Percentiles rank a stretch among this genome's conserved stretches.
Evolutionary conservation across 2,797 vertebrate genomes (phyloP).

Genomic region (Molossus alvarezi): DNA sequence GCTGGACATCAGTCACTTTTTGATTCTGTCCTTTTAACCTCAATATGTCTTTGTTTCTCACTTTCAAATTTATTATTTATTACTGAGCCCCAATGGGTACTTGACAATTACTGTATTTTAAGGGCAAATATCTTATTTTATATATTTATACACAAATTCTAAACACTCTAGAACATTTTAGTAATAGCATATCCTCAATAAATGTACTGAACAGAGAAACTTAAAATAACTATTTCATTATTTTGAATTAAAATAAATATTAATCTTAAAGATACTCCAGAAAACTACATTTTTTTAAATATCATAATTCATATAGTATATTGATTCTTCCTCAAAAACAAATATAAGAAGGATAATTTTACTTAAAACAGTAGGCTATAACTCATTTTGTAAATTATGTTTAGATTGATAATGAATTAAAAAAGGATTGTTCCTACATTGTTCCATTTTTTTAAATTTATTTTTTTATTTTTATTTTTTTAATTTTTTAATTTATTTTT

Average conservation of each 20-base stretch:
- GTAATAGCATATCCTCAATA: background rate
- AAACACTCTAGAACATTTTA: background rate
- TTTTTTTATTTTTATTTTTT: too few species aligned
- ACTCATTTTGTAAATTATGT: constrained; percentile 17
- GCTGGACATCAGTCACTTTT: background rate
- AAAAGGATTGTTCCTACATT: background rate
- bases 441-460: background rate
- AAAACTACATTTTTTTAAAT: background rate
- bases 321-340: constrained; percentile 29
- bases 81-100: background rate
- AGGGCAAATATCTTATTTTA: background rate
- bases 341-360: background rate
- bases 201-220: background rate
- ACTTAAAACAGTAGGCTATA: background rate
- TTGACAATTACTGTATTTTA: background rate
- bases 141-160: background rate
- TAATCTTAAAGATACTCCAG: background rate
- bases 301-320: background rate
- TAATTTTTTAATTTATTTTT: too few species aligned
- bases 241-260: constrained; percentile 36
- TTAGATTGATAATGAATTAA: constrained; percentile 48
- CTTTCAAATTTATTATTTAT: background rate
- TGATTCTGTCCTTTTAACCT: background rate
- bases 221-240: constrained; percentile 24
- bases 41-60: background rate